Conservation (phyloP, 2,113 vertebrate species). For the Scophthalmus maximus region DNA sequence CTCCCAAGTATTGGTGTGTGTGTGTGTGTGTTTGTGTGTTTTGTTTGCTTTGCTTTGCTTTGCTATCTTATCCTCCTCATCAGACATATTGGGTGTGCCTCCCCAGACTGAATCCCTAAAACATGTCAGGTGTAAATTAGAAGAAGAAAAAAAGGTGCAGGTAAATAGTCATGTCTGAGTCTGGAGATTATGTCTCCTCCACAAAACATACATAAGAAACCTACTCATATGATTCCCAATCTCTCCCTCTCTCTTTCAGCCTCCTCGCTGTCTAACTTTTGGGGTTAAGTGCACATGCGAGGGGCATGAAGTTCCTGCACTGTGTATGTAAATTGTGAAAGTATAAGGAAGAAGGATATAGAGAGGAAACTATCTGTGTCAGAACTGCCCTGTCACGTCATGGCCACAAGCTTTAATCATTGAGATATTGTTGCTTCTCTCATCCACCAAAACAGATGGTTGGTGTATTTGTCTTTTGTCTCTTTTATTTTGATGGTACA, state of each 20-base stretch:
- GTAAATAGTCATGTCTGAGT: conserved; percentile 72
- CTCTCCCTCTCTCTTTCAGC: not conserved
- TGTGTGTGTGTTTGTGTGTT: conserved; percentile 10
- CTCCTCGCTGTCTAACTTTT: not conserved
- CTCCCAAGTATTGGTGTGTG: conserved; percentile 23
- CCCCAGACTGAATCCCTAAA: conserved; percentile 2
- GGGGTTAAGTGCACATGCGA: not conserved
- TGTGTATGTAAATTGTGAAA: not conserved
- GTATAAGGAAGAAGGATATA: not conserved
- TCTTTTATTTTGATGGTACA: conserved; percentile 31
- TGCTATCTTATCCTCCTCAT: conserved; percentile 22
- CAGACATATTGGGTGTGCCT: conserved; percentile 19
- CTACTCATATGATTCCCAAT: conserved; percentile 25
- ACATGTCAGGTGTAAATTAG: conserved; percentile 24
- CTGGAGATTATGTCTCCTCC: conserved; percentile 52
- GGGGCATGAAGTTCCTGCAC: not conserved
- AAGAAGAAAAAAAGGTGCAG: conserved; percentile 42
- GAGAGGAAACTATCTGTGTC: not conserved
- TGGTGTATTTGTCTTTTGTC: conserved; percentile 33
- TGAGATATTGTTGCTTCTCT: conserved; percentile 13
- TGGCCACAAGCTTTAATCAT: conserved; percentile 20
- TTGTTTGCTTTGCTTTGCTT: conserved; percentile 24
- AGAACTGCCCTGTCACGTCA: conserved; percentile 8
- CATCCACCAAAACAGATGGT: conserved; percentile 33
- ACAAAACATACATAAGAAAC: conserved; percentile 34